Conservation (phyloP, 2,797 vertebrate genomes). For the Urophycis tenuis region DNA sequence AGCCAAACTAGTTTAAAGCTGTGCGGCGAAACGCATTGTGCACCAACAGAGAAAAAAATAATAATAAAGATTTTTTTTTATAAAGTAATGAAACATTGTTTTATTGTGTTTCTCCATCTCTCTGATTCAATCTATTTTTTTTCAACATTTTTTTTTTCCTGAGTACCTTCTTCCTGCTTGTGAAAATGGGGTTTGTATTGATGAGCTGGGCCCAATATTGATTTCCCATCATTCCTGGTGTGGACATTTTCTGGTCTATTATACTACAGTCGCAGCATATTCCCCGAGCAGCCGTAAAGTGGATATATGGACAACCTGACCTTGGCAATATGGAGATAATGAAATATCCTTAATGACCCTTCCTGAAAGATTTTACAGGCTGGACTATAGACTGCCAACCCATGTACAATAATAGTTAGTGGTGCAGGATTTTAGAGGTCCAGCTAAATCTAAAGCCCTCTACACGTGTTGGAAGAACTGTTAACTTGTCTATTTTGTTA, state of each 20-base stretch:
- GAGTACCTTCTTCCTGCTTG: slow-evolving; percentile 78
- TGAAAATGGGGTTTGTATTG: slow-evolving; percentile 93
- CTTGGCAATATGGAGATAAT: slow-evolving; percentile 99
- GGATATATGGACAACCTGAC: slow-evolving; percentile 97
- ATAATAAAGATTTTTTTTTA: slow-evolving; percentile 49
- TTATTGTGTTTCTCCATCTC: slow-evolving; percentile 67
- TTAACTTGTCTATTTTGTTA: slow-evolving; percentile 69
- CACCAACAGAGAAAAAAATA: slow-evolving; percentile 53
- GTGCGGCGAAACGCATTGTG: slow-evolving; percentile 47
- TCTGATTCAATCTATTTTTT: slow-evolving; percentile 75
- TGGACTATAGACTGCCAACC: slow-evolving; percentile 75
- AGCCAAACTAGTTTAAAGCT: slow-evolving; percentile 67
- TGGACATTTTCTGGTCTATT: slow-evolving; percentile 99
- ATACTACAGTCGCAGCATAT: slow-evolving; percentile 93
- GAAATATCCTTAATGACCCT: slow-evolving; percentile 97
- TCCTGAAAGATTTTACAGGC: slow-evolving; percentile 88
- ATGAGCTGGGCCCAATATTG: slow-evolving; percentile 89
- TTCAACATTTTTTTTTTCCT: slow-evolving; percentile 58
- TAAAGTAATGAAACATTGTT: slow-evolving; percentile 71
- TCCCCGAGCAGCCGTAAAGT: slow-evolving; percentile 92
- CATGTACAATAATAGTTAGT: slow-evolving; percentile 79
- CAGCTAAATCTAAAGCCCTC: slow-evolving; percentile 64
- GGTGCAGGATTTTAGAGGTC: slow-evolving; percentile 69
- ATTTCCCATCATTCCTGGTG: slow-evolving; percentile 98
- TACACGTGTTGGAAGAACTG: slow-evolving; percentile 58